Percentiles rank a stretch among this genome's conserved stretches.
Evolutionary conservation across 2,888 invertebrate genomes (phyloP).

Genomic region (Tenthredo amoena): DNA sequence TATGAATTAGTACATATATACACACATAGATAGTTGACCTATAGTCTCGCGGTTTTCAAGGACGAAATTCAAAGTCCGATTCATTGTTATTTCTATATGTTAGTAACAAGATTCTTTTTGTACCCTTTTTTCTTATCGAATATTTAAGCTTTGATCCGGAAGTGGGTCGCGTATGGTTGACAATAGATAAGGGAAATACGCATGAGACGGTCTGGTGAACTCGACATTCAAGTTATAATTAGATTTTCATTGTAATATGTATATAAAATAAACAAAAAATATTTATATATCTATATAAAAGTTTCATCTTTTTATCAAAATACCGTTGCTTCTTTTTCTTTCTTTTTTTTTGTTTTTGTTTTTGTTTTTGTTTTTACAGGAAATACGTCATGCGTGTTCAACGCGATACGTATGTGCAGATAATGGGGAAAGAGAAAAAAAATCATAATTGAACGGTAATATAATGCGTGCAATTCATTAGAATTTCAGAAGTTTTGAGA

Average conservation of each 20-base stretch:
- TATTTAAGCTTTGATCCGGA: slow-evolving; percentile 26
- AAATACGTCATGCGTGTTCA: background rate
- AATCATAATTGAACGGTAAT: too few relatives aligned
- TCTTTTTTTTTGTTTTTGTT: background rate
- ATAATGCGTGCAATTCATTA: too few relatives aligned
- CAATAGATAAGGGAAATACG: slow-evolving; percentile 18
- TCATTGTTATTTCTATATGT: background rate
- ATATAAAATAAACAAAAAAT: background rate
- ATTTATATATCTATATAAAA: too few relatives aligned
- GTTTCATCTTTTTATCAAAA: background rate
- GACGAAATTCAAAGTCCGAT: slow-evolving; percentile 15
- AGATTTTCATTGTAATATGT: background rate
- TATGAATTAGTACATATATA: background rate
- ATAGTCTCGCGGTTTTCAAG: background rate
- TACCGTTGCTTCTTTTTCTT: background rate
- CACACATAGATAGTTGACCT: background rate
- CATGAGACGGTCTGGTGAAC: slow-evolving; percentile 3
- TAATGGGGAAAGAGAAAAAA: background rate
- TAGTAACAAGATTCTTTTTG: background rate
- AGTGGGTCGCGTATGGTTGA: background rate
- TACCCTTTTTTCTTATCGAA: background rate
- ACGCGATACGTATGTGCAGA: background rate
- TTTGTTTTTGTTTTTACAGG: background rate
- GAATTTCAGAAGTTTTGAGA: too few relatives aligned
- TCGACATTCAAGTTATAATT: slow-evolving; percentile 7